These are phyloP conservation scores for Colossoma macropomum DNA, from an alignment of 2,113 vertebrate species.

Conservation along the genomic window DNA sequence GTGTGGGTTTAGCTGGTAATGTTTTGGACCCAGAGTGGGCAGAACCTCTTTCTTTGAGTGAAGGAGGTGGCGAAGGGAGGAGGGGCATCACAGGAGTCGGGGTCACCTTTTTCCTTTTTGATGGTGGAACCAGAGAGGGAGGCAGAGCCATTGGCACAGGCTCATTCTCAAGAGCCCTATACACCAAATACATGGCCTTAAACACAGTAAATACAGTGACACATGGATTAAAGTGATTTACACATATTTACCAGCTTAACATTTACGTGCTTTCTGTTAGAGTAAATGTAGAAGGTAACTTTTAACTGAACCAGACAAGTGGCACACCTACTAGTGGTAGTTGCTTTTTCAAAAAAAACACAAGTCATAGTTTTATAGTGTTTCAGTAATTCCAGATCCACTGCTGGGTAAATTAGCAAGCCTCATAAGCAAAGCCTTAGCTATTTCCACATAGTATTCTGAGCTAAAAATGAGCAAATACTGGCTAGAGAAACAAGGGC, in stretches of 20 bases:
- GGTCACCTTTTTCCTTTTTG: slow-evolving; percentile 89
- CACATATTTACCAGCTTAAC: neutral
- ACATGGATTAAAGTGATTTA: no score
- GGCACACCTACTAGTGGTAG: no score
- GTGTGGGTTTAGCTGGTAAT: slow-evolving; percentile 78
- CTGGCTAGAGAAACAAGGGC: neutral
- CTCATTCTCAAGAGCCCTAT: slow-evolving; percentile 95
- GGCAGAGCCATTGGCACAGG: slow-evolving; percentile 95
- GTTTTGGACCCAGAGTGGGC: slow-evolving; percentile 81
- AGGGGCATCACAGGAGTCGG: slow-evolving; percentile 81
- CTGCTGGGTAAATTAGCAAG: neutral
- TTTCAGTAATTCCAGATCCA: neutral
- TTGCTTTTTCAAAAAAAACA: neutral
- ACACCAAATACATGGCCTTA: slow-evolving; percentile 98
- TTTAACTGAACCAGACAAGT: neutral
- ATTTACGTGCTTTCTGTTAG: neutral
- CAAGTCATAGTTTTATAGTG: neutral
- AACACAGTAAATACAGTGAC: slow-evolving; percentile 30
- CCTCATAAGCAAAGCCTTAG: neutral
- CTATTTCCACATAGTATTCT: no score
- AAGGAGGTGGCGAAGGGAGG: slow-evolving; percentile 82
- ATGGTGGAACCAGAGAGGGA: slow-evolving; percentile 90
- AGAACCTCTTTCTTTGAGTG: slow-evolving; percentile 85
- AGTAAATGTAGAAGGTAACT: neutral
- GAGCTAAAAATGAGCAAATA: neutral